A percentile compares a stretch with the other conserved stretches of the same genome.
Evolutionary conservation across 1,140 invertebrate genomes (phyloP).

Genomic region (Ladona fulva): DNA sequence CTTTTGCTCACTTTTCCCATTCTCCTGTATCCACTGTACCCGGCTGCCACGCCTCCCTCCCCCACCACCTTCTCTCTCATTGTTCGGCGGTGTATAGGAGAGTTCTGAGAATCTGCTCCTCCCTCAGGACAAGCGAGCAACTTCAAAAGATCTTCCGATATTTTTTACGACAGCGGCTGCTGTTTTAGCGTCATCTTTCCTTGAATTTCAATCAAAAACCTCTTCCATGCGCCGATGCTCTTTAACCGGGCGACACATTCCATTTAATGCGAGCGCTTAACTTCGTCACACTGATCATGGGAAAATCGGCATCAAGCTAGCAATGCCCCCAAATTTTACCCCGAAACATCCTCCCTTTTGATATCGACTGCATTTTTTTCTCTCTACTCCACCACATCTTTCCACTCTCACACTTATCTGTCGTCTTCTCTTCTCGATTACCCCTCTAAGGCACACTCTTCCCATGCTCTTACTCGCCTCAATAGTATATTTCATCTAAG

Average conservation of each 20-base stretch:
- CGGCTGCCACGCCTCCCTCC: background rate
- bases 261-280: background rate
- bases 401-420: too few species aligned
- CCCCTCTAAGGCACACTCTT: too few species aligned
- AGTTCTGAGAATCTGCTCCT: background rate
- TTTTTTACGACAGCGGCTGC: background rate
- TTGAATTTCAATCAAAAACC: background rate
- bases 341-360: too few species aligned
- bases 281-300: background rate
- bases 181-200: constrained; percentile 9
- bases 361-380: too few species aligned
- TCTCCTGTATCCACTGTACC: background rate
- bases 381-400: too few species aligned
- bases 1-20: too few species aligned
- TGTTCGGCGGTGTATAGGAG: background rate
- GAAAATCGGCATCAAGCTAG: too few species aligned
- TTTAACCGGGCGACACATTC: background rate
- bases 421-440: too few species aligned
- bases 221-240: background rate
- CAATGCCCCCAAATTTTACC: too few species aligned
- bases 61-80: background rate
- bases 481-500: too few species aligned
- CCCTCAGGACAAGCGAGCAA: background rate
- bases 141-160: background rate
- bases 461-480: too few species aligned